Percentiles rank a stretch among this genome's conserved stretches.
These are phyloP conservation scores for Darevskia mixta DNA, from an alignment of 2,797 vertebrate genomes.

Conservation along the genomic window DNA sequence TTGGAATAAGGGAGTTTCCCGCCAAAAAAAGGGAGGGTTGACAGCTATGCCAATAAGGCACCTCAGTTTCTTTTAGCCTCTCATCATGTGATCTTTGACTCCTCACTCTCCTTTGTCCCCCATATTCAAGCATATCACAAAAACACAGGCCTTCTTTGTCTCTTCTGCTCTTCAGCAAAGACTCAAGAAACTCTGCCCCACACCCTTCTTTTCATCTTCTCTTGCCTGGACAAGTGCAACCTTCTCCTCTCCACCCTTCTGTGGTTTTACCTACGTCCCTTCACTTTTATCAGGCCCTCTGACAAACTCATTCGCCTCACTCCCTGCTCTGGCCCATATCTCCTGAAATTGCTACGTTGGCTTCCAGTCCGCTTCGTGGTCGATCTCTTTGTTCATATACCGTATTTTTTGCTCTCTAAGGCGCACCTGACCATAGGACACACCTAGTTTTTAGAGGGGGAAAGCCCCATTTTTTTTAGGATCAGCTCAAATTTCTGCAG, in stretches of 20 bases:
- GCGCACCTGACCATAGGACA: too few species aligned
- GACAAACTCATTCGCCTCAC: background rate
- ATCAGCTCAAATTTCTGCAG: too few species aligned
- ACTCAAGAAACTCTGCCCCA: background rate
- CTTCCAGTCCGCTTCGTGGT: too few species aligned
- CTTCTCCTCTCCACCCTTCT: background rate
- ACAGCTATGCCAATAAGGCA: too few species aligned
- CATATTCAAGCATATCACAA: background rate
- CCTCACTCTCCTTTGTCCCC: background rate
- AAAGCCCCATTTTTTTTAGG: too few species aligned
- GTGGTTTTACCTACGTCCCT: background rate
- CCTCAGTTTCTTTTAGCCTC: background rate
- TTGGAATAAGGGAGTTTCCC: too few species aligned
- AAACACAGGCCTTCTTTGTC: background rate
- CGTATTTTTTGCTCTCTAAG: too few species aligned
- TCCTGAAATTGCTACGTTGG: background rate
- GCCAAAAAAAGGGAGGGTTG: too few species aligned
- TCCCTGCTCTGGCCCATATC: background rate
- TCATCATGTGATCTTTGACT: background rate
- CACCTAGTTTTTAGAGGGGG: too few species aligned
- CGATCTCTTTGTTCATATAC: background rate
- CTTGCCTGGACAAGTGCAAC: background rate
- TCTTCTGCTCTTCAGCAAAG: background rate
- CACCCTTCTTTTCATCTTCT: background rate
- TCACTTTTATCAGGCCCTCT: background rate